Conservation (phyloP, 53 echinoderm and acorn worm species). For the Crossaster papposus region DNA sequence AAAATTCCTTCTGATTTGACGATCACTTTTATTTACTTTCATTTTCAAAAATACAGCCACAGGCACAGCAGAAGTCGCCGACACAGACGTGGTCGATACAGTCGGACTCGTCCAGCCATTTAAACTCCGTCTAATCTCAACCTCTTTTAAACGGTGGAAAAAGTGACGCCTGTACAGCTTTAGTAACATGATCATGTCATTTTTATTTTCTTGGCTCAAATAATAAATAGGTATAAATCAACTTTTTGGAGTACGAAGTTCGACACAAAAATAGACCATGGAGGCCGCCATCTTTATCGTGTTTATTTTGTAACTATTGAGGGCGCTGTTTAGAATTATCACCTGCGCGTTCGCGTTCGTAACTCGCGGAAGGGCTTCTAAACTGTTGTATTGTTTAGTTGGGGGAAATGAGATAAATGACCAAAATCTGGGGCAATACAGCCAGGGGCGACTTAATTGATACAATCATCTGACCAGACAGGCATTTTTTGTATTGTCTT, state of each 20-base stretch:
- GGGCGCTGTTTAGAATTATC: conserved; percentile 32
- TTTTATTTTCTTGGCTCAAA: no score
- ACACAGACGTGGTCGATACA: neutral
- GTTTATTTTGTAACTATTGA: conserved; percentile 9
- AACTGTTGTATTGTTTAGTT: no score
- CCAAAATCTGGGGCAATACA: no score
- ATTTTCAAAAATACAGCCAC: neutral
- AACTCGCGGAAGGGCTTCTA: no score
- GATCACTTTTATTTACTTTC: neutral
- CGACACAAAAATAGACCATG: neutral
- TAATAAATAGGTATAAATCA: no score
- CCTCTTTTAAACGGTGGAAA: neutral
- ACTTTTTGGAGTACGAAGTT: no score
- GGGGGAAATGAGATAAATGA: no score
- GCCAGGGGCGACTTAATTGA: no score
- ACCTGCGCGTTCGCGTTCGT: no score
- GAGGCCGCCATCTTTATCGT: conserved; percentile 34
- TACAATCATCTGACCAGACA: no score
- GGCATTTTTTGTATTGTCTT: no score
- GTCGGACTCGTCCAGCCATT: neutral
- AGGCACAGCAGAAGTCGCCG: neutral
- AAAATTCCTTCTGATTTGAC: neutral
- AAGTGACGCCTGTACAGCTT: neutral
- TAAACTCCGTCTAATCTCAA: neutral
- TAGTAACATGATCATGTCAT: neutral